A percentile compares a stretch with the other conserved stretches of the same genome.
These are phyloP conservation scores for Ispidina lecontei DNA, from an alignment of 2,797 vertebrate species.

Conservation along the genomic window DNA sequence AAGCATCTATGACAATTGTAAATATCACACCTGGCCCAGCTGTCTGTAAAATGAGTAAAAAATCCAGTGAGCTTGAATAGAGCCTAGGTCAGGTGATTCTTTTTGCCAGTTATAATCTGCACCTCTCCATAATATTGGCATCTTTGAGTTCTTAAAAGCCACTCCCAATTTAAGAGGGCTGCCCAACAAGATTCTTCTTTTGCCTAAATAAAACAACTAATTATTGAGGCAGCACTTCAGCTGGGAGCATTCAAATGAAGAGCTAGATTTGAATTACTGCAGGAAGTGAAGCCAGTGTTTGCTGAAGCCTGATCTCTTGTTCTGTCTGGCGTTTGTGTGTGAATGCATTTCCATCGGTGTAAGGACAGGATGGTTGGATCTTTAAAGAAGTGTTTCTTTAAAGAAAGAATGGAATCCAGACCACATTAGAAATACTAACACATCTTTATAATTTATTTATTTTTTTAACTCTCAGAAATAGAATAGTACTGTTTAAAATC, in stretches of 20 bases:
- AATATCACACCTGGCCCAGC: background rate
- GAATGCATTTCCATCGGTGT: background rate
- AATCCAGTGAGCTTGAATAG: background rate
- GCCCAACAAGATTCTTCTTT: slow-evolving; percentile 26
- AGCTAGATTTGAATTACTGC: slow-evolving; percentile 41
- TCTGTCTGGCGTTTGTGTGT: background rate
- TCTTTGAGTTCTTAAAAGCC: slow-evolving; percentile 27
- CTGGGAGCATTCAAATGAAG: slow-evolving; percentile 6
- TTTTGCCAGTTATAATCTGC: background rate
- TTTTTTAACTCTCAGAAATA: background rate
- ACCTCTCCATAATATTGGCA: background rate
- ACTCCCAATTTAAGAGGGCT: slow-evolving; percentile 14
- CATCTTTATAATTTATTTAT: background rate
- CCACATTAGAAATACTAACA: background rate
- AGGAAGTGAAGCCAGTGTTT: slow-evolving; percentile 15
- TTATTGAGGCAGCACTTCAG: slow-evolving; percentile 14
- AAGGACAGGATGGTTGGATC: background rate
- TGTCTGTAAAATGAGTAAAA: slow-evolving; percentile 5
- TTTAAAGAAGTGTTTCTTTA: background rate
- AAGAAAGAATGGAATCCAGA: background rate
- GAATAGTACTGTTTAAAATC: background rate
- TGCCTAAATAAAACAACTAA: slow-evolving; percentile 28
- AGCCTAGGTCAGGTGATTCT: background rate
- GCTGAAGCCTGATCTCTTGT: slow-evolving; percentile 19
- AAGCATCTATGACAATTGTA: background rate